Evolutionary conservation across 2,797 vertebrate species (phyloP), one percentile per base, ranked within the genome.

Genomic region (Pygocentrus nattereri): DNA sequence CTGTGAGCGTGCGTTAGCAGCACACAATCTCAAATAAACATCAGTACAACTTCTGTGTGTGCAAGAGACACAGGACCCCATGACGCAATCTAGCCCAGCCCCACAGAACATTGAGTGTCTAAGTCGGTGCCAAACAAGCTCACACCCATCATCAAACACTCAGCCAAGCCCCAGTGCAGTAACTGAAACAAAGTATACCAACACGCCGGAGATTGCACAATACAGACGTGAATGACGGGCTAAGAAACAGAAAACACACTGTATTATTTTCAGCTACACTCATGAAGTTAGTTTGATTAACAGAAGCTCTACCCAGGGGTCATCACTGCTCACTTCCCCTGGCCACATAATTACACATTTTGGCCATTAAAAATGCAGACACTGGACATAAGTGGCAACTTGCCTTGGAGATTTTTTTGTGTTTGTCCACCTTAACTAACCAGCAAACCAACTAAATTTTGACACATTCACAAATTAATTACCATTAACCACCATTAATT

Each of bases 41-140:
- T 62, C 88, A 86, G 88, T 81, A 68, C 41, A 61, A 44, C 4
- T 44, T 44, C 41, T 44, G 15, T 38, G 27, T 58, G 38, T 50
- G 23, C 25, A 31, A 58, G n/a, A 34, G n/a, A 49, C 30, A 91
- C 88, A 71, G 50, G 87, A 88, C 79, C 85, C 87, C 88, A 91
- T 94, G 94, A 94, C 92, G 94, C 93, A 95, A 94, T 92, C 91
- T 93, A 94, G 92, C 93, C 85, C 83, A 6, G 85, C 84, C 92
- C 92, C 92, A 94, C 90, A 90, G 79, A 92, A 91, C 91, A 92
- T 88, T 91, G 87, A 90, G 89, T 92, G 88, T 86, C 74, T 86
- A 84, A 88, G 83, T 88, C 90, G 18, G 23, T 75, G 82, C 77
- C 76, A 83, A 79, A 79, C 34, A 49, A n/a, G 64, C 31, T 81